A percentile compares a stretch with the other conserved stretches of the same genome.
Conservation (phyloP, 1,140 invertebrate genomes). For the Drosophila parvula region DNA sequence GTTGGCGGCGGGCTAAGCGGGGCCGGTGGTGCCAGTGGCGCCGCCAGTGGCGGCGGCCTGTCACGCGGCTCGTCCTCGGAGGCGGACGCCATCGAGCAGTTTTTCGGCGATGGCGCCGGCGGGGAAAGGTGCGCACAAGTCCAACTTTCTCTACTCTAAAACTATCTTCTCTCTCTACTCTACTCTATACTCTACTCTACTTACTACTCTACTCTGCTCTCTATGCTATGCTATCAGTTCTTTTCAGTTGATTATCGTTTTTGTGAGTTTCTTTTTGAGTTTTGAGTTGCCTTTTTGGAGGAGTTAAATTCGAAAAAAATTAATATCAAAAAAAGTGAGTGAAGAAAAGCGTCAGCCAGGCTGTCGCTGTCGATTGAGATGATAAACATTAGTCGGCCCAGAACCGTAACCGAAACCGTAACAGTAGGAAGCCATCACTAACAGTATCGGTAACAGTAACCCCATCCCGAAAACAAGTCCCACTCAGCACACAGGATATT, state of each 20-base stretch:
- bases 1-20: conserved; percentile 33
- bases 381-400: conserved; percentile 80
- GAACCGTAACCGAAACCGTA: conserved; percentile 9
- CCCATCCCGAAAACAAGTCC: conserved; percentile 20
- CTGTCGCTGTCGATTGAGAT: conserved; percentile 55
- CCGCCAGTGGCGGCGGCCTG: conserved; percentile 85
- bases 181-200: conserved; percentile 46
- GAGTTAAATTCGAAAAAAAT: conserved; percentile 22
- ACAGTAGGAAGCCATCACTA: conserved; percentile 2
- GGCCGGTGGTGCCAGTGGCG: conserved; percentile 44
- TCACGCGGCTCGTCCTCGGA: conserved; percentile 95
- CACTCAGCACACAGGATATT: conserved; percentile 34
- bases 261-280: conserved; percentile 54
- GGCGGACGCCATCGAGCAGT: conserved; percentile 93
- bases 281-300: conserved; percentile 57
- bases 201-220: conserved; percentile 37
- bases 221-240: conserved; percentile 58
- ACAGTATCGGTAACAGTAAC: conserved; percentile 37
- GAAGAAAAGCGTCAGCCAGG: conserved; percentile 8
- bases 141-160: conserved; percentile 55
- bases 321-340: conserved; percentile 17
- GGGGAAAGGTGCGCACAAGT: conserved; percentile 89
- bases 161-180: conserved; percentile 53
- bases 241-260: conserved; percentile 56
- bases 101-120: conserved; percentile 88